Evolutionary conservation across 2,888 invertebrate species (phyloP).

Genomic region (Nomada fucata): DNA sequence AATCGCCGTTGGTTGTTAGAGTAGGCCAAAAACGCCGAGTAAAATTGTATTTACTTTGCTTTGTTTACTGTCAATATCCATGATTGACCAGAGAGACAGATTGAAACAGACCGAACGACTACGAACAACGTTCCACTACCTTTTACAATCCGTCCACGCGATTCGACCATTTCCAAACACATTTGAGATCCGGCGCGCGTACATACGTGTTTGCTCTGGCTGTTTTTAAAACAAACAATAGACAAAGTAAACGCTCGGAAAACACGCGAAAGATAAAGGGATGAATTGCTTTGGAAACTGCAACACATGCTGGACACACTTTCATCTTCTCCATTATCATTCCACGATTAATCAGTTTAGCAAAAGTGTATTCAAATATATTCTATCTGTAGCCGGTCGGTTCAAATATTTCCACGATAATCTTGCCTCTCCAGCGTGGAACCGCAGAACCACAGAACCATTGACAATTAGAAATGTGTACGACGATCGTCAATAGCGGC

Average conservation of each 20-base stretch:
- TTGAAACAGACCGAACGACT: background rate
- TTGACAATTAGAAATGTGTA: constrained; percentile 4
- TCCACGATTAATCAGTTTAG: background rate
- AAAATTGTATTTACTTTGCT: no score
- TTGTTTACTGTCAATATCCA: background rate
- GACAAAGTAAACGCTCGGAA: background rate
- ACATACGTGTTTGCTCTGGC: constrained; percentile 50
- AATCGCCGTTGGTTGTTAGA: no score
- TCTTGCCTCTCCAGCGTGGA: background rate
- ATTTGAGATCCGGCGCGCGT: constrained; percentile 48
- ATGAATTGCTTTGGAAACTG: background rate
- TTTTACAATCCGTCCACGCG: background rate
- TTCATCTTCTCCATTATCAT: background rate
- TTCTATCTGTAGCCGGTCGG: no score
- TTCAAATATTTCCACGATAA: background rate
- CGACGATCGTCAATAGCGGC: constrained; percentile 23
- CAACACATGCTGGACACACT: background rate
- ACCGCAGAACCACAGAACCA: background rate
- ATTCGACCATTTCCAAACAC: constrained; percentile 12
- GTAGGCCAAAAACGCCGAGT: no score
- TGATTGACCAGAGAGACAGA: constrained; percentile 2
- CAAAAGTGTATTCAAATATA: background rate
- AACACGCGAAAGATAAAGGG: background rate
- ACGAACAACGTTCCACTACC: no score
- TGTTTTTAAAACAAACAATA: constrained; percentile 25